Evolutionary conservation across 2,797 vertebrate genomes (phyloP).

Genomic region (Carcharodon carcharias): DNA sequence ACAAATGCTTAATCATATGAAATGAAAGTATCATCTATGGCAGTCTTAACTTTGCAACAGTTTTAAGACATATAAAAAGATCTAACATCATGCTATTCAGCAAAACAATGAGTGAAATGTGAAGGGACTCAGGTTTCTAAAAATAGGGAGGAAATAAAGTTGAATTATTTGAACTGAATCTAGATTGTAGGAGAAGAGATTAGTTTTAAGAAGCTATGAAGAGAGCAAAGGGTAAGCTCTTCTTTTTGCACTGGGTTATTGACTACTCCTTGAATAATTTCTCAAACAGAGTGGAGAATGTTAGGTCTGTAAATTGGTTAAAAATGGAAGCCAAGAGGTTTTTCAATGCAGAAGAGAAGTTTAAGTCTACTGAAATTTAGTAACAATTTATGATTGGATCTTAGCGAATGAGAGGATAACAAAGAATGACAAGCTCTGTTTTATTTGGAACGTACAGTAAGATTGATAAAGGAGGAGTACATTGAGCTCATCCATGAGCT

Average conservation of each 20-base stretch:
- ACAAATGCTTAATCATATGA: background rate
- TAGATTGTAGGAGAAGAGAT: background rate
- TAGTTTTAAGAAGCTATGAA: background rate
- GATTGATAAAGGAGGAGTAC: background rate
- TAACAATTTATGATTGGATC: background rate
- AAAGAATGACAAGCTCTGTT: background rate
- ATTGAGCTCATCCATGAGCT: background rate
- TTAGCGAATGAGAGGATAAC: background rate
- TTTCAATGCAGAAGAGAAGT: background rate
- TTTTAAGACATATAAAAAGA: background rate
- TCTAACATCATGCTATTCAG: background rate
- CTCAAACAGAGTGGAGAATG: background rate
- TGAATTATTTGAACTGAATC: conserved; percentile 9
- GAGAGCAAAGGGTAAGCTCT: background rate
- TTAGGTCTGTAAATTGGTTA: background rate
- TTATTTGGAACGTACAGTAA: background rate
- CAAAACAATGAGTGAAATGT: background rate
- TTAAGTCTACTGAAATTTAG: background rate
- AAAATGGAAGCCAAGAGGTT: background rate
- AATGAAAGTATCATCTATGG: background rate
- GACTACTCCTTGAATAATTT: background rate
- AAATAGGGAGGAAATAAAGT: background rate
- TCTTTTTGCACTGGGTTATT: background rate
- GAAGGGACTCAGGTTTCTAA: background rate
- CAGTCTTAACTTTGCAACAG: background rate